Conservation (phyloP, 2,888 invertebrate genomes). For the Euplexia lucipara region DNA sequence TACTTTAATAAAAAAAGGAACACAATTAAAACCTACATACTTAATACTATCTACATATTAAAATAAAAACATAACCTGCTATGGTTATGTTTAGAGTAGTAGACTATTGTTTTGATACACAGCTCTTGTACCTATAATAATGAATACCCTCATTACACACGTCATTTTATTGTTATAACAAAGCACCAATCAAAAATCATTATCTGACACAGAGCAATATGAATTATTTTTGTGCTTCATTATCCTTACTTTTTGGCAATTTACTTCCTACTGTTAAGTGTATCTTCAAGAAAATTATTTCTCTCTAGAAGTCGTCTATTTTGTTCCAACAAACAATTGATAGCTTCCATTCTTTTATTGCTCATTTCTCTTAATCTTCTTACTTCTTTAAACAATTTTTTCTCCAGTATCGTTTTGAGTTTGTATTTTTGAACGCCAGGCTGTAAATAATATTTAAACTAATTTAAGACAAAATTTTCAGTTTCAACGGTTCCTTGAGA, state of each 20-base stretch:
- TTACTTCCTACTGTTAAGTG: neutral
- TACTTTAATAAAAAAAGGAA: neutral
- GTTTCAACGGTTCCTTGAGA: no score
- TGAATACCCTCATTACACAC: no score
- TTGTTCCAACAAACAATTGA: slow-evolving; percentile 24
- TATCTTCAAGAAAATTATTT: slow-evolving; percentile 20
- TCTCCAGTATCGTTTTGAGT: slow-evolving; percentile 17
- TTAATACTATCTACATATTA: no score
- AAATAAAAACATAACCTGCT: no score
- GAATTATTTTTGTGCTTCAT: neutral
- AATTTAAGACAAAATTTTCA: no score
- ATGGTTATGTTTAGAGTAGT: no score
- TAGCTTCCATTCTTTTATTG: slow-evolving; percentile 18
- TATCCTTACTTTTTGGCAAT: neutral
- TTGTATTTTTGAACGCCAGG: slow-evolving; percentile 5
- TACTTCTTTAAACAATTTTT: slow-evolving; percentile 19
- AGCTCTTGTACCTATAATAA: no score
- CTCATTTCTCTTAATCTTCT: slow-evolving; percentile 3
- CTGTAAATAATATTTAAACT: slow-evolving; percentile 4
- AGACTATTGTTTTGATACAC: no score
- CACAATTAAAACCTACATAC: no score
- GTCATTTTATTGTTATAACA: neutral
- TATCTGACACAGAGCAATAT: no score
- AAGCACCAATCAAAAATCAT: neutral
- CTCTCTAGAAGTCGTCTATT: slow-evolving; percentile 19